A percentile compares a stretch with the other conserved stretches of the same genome.
These are phyloP conservation scores for Morpho achilles DNA, from an alignment of 2,888 invertebrate species.

Conservation along the genomic window DNA sequence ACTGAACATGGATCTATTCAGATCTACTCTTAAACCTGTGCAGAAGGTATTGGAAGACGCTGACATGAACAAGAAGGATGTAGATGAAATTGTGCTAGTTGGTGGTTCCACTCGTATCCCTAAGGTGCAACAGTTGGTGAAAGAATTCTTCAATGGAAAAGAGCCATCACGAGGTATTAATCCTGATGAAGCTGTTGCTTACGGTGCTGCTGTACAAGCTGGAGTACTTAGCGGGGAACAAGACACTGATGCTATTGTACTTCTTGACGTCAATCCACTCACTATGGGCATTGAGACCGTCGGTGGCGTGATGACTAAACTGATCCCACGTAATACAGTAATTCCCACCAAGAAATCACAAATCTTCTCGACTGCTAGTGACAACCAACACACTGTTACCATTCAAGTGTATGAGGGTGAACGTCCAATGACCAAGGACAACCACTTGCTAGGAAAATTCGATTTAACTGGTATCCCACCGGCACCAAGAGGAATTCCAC, in stretches of 20 bases:
- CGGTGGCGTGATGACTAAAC: constrained; percentile 99
- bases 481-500: constrained; percentile 94
- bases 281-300: constrained; percentile 99
- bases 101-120: constrained; percentile 99
- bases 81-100: constrained; percentile 98
- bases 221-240: constrained; percentile 98
- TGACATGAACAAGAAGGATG: constrained; percentile 99
- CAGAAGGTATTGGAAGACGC: constrained; percentile 98
- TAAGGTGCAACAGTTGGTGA: constrained; percentile 95
- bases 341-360: constrained; percentile 99
- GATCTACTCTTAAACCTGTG: constrained; percentile 96
- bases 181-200: constrained; percentile 99
- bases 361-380: constrained; percentile 99
- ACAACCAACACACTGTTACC: constrained; percentile 99
- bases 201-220: constrained; percentile 99
- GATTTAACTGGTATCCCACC: constrained; percentile 98
- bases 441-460: constrained; percentile 98
- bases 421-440: constrained; percentile 99
- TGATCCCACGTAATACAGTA: constrained; percentile 98
- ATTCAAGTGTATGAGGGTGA: constrained; percentile 99
- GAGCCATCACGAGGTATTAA: constrained; percentile 99
- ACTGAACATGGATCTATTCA: constrained; percentile 95
- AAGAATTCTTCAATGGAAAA: constrained; percentile 98
- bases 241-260: constrained; percentile 96
- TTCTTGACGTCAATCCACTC: constrained; percentile 98